Evolutionary conservation across 2,113 vertebrate genomes (phyloP), one percentile per base, ranked within the genome.

Genomic region (Anoplopoma fimbria): DNA sequence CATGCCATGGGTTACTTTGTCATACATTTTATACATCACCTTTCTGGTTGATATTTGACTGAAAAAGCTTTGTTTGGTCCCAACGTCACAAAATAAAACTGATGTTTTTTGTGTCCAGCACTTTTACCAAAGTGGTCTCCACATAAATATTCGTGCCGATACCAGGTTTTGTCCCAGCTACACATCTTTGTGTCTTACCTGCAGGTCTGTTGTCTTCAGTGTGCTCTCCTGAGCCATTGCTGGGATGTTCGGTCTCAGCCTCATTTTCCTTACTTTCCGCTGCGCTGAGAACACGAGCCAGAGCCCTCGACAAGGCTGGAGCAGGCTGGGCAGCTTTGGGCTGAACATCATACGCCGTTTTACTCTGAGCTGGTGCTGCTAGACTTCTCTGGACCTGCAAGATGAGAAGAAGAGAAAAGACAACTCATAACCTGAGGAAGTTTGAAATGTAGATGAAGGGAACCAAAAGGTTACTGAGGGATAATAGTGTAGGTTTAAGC

Each of bases 221-320:
- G n/a, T 7, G 19, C 21, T 68, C 69, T 62, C 29, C 68, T 47
- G 34, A 63, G 45, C 27, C 58, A 70, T 12, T n/a, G 45, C 34
- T 51, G 38, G 82, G 51, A 80, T 69, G 7, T 38, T 79, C 42
- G 29, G 62, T 23, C 14, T 84, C 82, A 0, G 33, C 27, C 9
- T 75, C 75, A 75, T 95, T 95, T 91, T 95, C 93, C 42, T 95
- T 95, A 61, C 84, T 87, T 36, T 95, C 94, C 4, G 84, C 88
- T 53, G 91, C 89, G 84, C 77, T 77, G 51, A 96, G 89, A 57
- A 96, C 93, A 62, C 90, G 92, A 74, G 93, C 92, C 86, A 96
- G 90, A 64, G 90, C 95, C 55, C 69, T 93, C 29, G 93, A 93
- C 71, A 84, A 64, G 57, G 47, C 82, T 36, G 92, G 79, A 65